These are phyloP conservation scores for Australoheros scitulus DNA, from an alignment of 2,113 vertebrate species.

Conservation along the genomic window DNA sequence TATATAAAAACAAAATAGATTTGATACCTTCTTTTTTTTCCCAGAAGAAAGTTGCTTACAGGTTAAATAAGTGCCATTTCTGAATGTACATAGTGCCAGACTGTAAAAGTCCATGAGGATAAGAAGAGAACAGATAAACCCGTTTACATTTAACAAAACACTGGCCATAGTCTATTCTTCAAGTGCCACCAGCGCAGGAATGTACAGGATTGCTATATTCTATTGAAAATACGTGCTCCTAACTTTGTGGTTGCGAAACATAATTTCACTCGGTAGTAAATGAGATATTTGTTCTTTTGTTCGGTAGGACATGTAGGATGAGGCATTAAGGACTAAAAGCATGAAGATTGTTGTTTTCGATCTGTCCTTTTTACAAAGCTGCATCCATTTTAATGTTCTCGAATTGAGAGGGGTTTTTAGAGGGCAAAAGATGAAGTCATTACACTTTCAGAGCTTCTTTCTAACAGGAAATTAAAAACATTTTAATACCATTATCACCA, in stretches of 20 bases:
- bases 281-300: constrained; percentile 18
- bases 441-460: constrained; percentile 23
- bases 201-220: constrained; percentile 49
- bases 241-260: not conserved
- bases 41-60: constrained; percentile 29
- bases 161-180: constrained; percentile 31
- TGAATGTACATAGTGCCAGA: constrained; percentile 57
- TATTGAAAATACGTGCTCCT: constrained; percentile 10
- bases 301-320: constrained; percentile 22
- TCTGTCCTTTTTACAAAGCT: constrained; percentile 43
- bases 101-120: constrained; percentile 20
- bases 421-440: constrained; percentile 44
- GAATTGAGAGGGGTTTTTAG: constrained; percentile 8
- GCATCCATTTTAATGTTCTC: constrained; percentile 36
- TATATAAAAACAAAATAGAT: not conserved
- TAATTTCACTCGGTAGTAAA: not conserved
- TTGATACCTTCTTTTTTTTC: not conserved
- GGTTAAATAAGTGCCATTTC: constrained; percentile 66
- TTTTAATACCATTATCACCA: constrained; percentile 41
- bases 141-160: constrained; percentile 57
- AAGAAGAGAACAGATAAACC: constrained; percentile 13
- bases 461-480: constrained; percentile 45
- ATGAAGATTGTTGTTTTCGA: constrained; percentile 35
- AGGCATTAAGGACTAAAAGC: constrained; percentile 38
- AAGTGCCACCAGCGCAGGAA: constrained; percentile 66